Evolutionary conservation across 2,888 invertebrate species (phyloP).

Genomic region (Zele albiditarsus): DNA sequence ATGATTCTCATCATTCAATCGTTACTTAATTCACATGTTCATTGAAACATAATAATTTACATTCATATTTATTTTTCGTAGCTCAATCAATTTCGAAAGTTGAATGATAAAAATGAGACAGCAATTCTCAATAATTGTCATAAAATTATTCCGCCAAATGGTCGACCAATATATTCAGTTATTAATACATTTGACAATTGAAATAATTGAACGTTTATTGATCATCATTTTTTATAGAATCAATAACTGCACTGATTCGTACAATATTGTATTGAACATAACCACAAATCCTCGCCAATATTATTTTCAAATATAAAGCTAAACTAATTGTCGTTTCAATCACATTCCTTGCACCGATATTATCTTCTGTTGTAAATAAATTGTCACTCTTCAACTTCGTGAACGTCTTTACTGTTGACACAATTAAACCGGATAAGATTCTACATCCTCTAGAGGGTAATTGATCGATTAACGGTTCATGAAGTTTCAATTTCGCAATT

Average conservation of each 20-base stretch:
- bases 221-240: slow-evolving; percentile 54
- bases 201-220: neutral
- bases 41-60: slow-evolving; percentile 17
- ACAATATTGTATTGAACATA: slow-evolving; percentile 52
- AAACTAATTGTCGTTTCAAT: neutral
- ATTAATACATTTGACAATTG: neutral
- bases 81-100: slow-evolving; percentile 22
- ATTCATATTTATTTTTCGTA: slow-evolving; percentile 4
- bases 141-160: slow-evolving; percentile 16
- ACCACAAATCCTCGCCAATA: slow-evolving; percentile 56
- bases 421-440: neutral
- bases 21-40: neutral
- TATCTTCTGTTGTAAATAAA: too few species aligned
- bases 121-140: neutral
- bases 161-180: slow-evolving; percentile 10
- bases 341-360: too few species aligned
- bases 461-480: slow-evolving; percentile 59
- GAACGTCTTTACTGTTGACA: too few species aligned
- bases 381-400: too few species aligned
- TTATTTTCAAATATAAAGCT: slow-evolving; percentile 53
- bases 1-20: slow-evolving; percentile 7
- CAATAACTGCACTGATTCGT: slow-evolving; percentile 53
- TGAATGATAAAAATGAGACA: neutral
- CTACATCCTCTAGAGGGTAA: slow-evolving; percentile 62
- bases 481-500: slow-evolving; percentile 57